A percentile compares a stretch with the other conserved stretches of the same genome.
phyloP scores from a whole-genome alignment of 2,113 vertebrate genomes.

The Coracopsis vasa region DNA sequence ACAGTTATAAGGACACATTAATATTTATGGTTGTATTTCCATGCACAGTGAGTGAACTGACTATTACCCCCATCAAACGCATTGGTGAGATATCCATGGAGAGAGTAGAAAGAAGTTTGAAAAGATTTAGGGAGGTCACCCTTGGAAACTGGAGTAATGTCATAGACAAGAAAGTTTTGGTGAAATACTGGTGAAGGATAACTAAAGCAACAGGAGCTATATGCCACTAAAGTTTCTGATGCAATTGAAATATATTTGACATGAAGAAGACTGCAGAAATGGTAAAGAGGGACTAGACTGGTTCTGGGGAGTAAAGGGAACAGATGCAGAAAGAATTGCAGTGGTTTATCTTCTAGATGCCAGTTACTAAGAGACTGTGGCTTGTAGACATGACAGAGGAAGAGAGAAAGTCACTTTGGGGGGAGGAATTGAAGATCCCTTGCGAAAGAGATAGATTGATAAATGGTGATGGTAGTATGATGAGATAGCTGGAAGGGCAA shows the following conservation, averaged over 20 bases:
- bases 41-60: background rate
- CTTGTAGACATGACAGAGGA: background rate
- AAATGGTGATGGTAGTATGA: background rate
- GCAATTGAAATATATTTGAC: background rate
- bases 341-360: background rate
- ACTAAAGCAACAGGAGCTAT: background rate
- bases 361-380: background rate
- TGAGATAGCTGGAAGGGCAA: background rate
- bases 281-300: background rate
- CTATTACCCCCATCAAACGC: background rate
- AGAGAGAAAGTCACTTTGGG: background rate
- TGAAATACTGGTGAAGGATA: background rate
- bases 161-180: background rate
- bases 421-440: background rate
- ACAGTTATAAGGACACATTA: background rate
- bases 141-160: background rate
- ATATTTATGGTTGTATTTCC: background rate
- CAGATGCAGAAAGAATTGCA: background rate
- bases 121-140: background rate
- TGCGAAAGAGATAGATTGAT: background rate
- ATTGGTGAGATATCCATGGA: background rate
- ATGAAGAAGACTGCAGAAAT: background rate
- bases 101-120: background rate
- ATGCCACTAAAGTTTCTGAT: background rate
- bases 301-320: background rate